Evolutionary conservation across 1,140 invertebrate species (phyloP).

Genomic region (Ceratina japonica): DNA sequence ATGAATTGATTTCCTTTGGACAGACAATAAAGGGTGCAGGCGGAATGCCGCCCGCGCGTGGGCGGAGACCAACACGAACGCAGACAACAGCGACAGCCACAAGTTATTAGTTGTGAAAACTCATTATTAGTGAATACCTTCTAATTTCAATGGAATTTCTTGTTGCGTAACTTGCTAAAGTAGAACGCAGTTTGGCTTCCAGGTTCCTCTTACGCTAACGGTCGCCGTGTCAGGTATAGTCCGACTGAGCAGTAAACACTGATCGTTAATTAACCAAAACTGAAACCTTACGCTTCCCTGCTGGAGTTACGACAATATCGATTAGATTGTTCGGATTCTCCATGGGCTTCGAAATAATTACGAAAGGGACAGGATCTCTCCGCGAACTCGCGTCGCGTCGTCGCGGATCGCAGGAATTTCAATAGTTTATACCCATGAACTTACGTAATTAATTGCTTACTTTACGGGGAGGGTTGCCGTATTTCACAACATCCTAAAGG

Average conservation of each 20-base stretch:
- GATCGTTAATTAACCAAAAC: slow-evolving; percentile 41
- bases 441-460: slow-evolving; percentile 30
- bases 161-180: slow-evolving; percentile 46
- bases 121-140: slow-evolving; percentile 44
- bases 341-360: slow-evolving; percentile 26
- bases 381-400: no score
- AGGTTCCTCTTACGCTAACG: neutral
- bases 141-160: slow-evolving; percentile 52
- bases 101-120: slow-evolving; percentile 52
- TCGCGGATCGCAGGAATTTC: slow-evolving; percentile 24
- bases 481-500: neutral
- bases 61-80: neutral
- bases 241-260: slow-evolving; percentile 21
- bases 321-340: slow-evolving; percentile 36
- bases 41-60: neutral
- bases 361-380: slow-evolving; percentile 2
- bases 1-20: slow-evolving; percentile 10
- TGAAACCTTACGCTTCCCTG: slow-evolving; percentile 12
- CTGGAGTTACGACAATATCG: slow-evolving; percentile 15
- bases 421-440: slow-evolving; percentile 22
- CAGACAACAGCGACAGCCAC: neutral
- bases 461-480: neutral
- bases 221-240: neutral
- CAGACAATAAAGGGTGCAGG: slow-evolving; percentile 1
- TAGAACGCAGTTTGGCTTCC: slow-evolving; percentile 6